Base-by-base conservation (phyloP, 2,113 vertebrate species). In the Monarcha castaneiventris region DNA sequence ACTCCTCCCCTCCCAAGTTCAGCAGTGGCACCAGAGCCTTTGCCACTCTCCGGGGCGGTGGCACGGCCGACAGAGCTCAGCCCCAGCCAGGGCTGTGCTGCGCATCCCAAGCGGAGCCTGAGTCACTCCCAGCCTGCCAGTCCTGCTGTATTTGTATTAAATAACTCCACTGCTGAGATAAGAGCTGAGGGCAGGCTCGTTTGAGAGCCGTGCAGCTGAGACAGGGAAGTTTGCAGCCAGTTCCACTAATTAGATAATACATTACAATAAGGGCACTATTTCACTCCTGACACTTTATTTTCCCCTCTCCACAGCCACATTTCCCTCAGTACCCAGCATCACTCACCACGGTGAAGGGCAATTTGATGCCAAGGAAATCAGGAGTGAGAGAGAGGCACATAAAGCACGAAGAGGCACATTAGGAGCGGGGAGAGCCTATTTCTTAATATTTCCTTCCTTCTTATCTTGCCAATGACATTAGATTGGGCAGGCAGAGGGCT, bases 221-320 rank as follows among this genome's bases (percentile, higher is more conserved):
- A 13, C 81, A 66, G 85, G 71, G 30, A 62, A 89, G 83, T 88
- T 79, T 67, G 77, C 89, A 80, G 96, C 17, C 5, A 76, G 61
- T 21, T 11, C 20, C 63, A 14, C 90, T 96, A 88, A 96, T 95
- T 83, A 95, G 93, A 41, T 75, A 59, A 81, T 67, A 26, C 52
- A 79, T 80, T 75, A 39, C 76, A 23, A 25, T 2, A 30, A 43
- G 68, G 71, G 84, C 55, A 94, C 41, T 29, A 22, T 74, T 90
- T 87, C n/a, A 69, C 39, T 81, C 16, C 80, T 93, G 56, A 18
- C 29, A 44, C 51, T 81, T 91, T 74, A 37, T 41, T 89, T 93
- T 46, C 91, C 72, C 72, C 77, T 25, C 35, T 37, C 33, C 73
- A 30, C 52, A 37, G 48, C 44, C 82, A 11, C 55, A 13, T 59